Evolutionary conservation across 2,888 invertebrate genomes (phyloP), one percentile per base, ranked within the genome.

Genomic region (Pherbina coryleti): DNA sequence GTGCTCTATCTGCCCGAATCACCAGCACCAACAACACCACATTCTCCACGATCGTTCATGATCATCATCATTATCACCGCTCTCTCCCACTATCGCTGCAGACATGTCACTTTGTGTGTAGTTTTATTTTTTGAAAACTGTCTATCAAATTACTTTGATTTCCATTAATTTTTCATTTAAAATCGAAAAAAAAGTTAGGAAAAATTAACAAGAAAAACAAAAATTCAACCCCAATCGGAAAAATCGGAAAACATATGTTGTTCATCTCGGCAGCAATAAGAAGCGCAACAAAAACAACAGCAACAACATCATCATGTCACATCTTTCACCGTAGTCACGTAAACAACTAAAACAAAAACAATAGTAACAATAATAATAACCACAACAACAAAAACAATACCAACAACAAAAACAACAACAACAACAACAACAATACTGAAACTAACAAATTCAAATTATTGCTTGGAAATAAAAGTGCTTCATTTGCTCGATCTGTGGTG

Each of bases 91-190:
- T 14, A 28, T 11, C 9, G 5, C 22, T n/a, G n/a, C 60, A 60
- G n/a, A 9, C 17, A 49, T 51, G 34, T 49, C 22, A 9, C 9
- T 44, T 31, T 8, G 25, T 9, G 25, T 55, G 34, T 55, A n/a
- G 64, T 37, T 66, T 4, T 14, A 5, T 11, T 75, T 73, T 74
- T 74, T 60, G 51, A 64, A 60, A 49, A 49, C 62, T 74, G 73
- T 74, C 62, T 62, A 74, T 62, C 66, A 75, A 66, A 75, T 75
- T 66, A 66, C 66, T 75, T 75, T 64, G 74, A 75, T 75, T 75
- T 75, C 74, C 74, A 75, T 75, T 75, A 75, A 75, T 60, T 53
- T 66, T 69, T 51, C 31, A 53, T 73, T 73, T 60, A 25, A 66
- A 51, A 28, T 75, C 19, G 28, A 28, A 60, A 60, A 22, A 25